Evolutionary conservation across 1,140 invertebrate species (phyloP).

Genomic region (Heliconius hermathena): DNA sequence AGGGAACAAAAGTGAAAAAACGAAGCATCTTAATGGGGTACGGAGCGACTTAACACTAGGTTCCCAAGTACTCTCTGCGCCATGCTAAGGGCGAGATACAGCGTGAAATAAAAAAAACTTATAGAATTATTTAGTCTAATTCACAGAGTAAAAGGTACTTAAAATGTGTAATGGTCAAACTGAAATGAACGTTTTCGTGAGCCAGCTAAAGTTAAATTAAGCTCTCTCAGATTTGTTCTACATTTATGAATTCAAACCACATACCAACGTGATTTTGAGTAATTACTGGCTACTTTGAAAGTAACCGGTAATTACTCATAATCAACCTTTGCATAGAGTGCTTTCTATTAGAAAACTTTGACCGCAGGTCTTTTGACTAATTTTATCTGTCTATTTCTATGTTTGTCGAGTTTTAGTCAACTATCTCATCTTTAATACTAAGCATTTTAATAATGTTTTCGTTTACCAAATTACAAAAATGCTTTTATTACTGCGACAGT

Average conservation of each 20-base stretch:
- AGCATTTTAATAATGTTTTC: too few relatives aligned
- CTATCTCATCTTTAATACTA: not conserved
- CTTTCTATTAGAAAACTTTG: conserved; percentile 16
- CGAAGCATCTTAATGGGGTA: too few relatives aligned
- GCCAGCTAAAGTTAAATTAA: not conserved
- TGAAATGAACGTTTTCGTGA: not conserved
- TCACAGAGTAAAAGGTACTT: not conserved
- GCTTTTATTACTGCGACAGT: not conserved
- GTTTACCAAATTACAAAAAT: not conserved
- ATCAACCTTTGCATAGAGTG: conserved; percentile 22
- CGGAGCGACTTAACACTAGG: too few relatives aligned
- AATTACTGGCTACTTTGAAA: conserved; percentile 26
- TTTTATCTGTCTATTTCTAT: not conserved
- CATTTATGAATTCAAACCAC: not conserved
- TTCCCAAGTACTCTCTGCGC: too few relatives aligned
- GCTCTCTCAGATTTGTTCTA: not conserved
- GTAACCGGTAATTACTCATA: too few relatives aligned
- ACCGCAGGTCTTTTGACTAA: conserved; percentile 5
- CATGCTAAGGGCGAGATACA: too few relatives aligned
- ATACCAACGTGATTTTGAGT: conserved; percentile 19
- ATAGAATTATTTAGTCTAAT: not conserved
- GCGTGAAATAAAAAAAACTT: too few relatives aligned
- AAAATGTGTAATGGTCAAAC: not conserved
- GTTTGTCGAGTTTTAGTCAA: not conserved
- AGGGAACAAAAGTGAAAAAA: too few relatives aligned